Evolutionary conservation across 2,888 invertebrate species (phyloP).

Genomic region (Diarsia mendica): DNA sequence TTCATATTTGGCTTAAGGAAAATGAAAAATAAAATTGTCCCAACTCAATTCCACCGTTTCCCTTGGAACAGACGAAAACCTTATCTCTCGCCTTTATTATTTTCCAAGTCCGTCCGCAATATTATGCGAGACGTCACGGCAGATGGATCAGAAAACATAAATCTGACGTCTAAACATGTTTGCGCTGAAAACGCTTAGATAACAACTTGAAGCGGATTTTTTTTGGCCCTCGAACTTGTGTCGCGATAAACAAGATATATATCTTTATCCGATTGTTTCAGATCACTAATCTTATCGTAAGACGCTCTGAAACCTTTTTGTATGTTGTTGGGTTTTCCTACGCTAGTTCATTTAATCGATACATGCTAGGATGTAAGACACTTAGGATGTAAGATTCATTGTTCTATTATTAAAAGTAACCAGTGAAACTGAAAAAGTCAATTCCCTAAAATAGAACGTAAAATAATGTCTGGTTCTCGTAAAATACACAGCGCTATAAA

Average conservation of each 20-base stretch:
- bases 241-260: constrained; percentile 61
- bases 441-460: constrained; percentile 49
- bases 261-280: constrained; percentile 59
- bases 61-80: constrained; percentile 83
- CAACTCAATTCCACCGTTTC: constrained; percentile 82
- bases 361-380: not conserved
- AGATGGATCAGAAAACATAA: constrained; percentile 88
- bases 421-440: constrained; percentile 5
- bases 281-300: constrained; percentile 45
- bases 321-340: not conserved
- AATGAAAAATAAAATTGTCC: constrained; percentile 85
- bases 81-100: constrained; percentile 87
- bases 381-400: constrained; percentile 10
- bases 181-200: constrained; percentile 76
- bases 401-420: not conserved
- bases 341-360: constrained; percentile 2
- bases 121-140: constrained; percentile 86
- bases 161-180: constrained; percentile 87
- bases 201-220: constrained; percentile 72
- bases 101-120: constrained; percentile 86
- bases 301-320: constrained; percentile 14
- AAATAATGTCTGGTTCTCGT: constrained; percentile 34
- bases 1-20: constrained; percentile 79
- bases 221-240: constrained; percentile 58
- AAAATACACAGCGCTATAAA: constrained; percentile 58